A percentile compares a stretch with the other conserved stretches of the same genome.
phyloP scores from a whole-genome alignment of 2,797 vertebrate species.

The Mormyrops attenuatus region DNA sequence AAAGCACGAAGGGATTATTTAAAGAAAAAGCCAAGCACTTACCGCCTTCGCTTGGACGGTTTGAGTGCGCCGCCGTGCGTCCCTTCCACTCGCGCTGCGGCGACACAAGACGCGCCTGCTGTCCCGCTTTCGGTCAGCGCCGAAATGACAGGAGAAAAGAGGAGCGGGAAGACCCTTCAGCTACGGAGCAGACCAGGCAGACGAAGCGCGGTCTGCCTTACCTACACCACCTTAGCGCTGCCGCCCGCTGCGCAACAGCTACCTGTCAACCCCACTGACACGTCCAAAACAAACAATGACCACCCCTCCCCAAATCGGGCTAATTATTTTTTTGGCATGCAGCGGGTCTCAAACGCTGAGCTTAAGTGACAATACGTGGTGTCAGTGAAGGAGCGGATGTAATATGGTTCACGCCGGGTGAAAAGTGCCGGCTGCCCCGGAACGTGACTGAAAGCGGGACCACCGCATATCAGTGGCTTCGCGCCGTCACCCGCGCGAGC shows the following conservation, averaged over 20 bases:
- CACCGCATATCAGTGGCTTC: neutral
- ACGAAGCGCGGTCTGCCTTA: neutral
- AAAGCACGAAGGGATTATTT: neutral
- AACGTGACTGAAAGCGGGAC: neutral
- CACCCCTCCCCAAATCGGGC: neutral
- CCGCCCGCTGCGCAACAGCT: neutral
- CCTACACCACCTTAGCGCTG: neutral
- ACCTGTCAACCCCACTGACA: neutral
- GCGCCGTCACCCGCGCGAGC: neutral
- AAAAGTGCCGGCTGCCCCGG: neutral
- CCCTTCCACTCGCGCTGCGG: neutral
- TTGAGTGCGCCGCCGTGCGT: neutral
- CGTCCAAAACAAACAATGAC: neutral
- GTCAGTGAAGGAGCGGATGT: neutral
- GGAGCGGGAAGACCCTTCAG: neutral
- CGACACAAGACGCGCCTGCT: neutral
- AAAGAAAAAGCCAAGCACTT: neutral
- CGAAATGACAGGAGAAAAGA: neutral
- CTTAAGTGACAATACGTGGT: neutral
- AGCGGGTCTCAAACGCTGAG: neutral
- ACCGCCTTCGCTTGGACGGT: constrained; percentile 8
- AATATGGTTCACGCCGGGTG: neutral
- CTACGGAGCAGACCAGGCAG: neutral
- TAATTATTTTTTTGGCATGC: neutral
- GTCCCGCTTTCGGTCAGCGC: neutral